Conservation (phyloP, 2,888 invertebrate genomes). For the Pseudococcus longispinus region DNA sequence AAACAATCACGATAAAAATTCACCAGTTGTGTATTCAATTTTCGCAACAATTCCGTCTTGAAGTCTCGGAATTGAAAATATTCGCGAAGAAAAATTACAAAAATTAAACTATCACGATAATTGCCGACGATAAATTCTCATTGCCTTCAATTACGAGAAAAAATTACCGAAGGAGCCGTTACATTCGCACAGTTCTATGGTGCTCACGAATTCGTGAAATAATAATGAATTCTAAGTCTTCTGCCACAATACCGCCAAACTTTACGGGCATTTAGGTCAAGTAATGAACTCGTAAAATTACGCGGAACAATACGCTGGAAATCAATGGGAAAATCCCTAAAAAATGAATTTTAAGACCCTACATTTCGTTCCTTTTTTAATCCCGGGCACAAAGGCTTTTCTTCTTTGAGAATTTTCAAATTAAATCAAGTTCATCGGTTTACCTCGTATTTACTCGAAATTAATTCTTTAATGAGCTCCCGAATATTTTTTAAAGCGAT, state of each 20-base stretch:
- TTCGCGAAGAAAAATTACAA: not conserved
- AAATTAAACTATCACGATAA: not conserved
- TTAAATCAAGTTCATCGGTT: not conserved
- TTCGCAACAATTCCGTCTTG: not conserved
- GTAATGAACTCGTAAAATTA: constrained; percentile 11
- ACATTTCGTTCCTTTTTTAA: not conserved
- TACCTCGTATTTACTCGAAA: not conserved
- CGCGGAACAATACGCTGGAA: not conserved
- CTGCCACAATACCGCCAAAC: not conserved
- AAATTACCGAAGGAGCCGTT: not conserved
- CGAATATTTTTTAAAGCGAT: not conserved
- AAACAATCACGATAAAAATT: not conserved
- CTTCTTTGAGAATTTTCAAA: not conserved
- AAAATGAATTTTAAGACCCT: not conserved
- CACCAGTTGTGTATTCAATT: not conserved
- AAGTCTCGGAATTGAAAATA: not conserved
- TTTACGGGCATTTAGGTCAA: constrained; percentile 6
- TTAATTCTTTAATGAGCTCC: not conserved
- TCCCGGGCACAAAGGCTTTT: not conserved
- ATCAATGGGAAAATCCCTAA: not conserved
- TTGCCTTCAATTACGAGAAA: not conserved
- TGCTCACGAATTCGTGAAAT: not conserved
- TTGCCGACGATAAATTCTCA: not conserved
- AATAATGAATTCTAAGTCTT: not conserved
- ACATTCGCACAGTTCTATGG: not conserved